These are phyloP conservation scores for Pterois miles DNA, from an alignment of 2,797 vertebrate genomes.

Conservation along the genomic window DNA sequence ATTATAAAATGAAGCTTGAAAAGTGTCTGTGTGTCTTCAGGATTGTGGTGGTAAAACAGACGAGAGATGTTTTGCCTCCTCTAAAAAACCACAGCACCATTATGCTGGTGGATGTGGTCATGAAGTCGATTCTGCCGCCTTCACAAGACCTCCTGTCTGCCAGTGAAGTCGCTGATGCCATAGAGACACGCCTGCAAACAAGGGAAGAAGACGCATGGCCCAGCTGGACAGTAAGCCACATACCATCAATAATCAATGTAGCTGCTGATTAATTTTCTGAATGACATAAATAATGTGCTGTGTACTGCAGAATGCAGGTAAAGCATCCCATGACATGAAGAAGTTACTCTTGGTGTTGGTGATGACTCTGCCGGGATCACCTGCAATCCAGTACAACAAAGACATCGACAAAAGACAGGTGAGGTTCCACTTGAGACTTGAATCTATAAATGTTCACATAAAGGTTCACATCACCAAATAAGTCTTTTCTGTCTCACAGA, in stretches of 20 bases:
- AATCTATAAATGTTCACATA: not conserved
- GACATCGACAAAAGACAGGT: constrained; percentile 69
- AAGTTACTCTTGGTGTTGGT: constrained; percentile 78
- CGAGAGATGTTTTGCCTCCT: constrained; percentile 16
- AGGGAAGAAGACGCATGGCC: constrained; percentile 62
- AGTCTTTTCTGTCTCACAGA: constrained; percentile 36
- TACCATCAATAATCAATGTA: not conserved
- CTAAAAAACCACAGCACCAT: constrained; percentile 48
- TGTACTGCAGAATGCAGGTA: constrained; percentile 71
- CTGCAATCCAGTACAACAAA: constrained; percentile 72
- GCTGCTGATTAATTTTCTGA: not conserved
- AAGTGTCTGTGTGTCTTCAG: constrained; percentile 43
- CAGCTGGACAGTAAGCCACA: constrained; percentile 80
- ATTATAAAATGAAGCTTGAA: not conserved
- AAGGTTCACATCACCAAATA: not conserved
- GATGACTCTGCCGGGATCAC: constrained; percentile 85
- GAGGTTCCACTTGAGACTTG: not conserved
- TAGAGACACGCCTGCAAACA: constrained; percentile 69
- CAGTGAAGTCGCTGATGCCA: constrained; percentile 65
- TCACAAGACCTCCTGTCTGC: constrained; percentile 58
- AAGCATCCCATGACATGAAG: constrained; percentile 60
- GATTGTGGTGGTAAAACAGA: constrained; percentile 80
- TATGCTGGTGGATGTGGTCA: constrained; percentile 76
- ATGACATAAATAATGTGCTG: not conserved
- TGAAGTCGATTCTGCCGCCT: constrained; percentile 73